Percentiles rank a stretch among this genome's conserved stretches.
Evolutionary conservation across 2,888 invertebrate species (phyloP).

Genomic region (Thymelicus acteon): DNA sequence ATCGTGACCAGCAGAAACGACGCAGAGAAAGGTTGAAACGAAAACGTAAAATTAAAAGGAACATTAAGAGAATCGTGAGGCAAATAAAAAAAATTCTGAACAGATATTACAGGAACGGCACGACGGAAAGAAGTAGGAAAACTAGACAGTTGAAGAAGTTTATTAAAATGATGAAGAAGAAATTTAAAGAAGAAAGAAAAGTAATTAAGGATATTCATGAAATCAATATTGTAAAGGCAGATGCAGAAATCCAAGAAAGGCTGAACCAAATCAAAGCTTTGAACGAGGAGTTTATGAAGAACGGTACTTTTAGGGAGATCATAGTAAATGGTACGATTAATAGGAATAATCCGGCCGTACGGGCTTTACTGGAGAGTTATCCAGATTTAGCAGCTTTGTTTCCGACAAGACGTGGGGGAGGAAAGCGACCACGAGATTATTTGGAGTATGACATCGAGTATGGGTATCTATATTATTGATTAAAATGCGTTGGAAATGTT

Average conservation of each 20-base stretch:
- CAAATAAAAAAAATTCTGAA: constrained; percentile 65
- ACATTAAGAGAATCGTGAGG: constrained; percentile 59
- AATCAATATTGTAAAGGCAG: constrained; percentile 59
- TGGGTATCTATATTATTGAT: constrained; percentile 66
- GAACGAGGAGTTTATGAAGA: constrained; percentile 59
- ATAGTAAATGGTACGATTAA: constrained; percentile 63
- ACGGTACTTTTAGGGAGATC: constrained; percentile 65
- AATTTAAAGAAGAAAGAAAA: constrained; percentile 64
- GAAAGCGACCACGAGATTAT: constrained; percentile 45
- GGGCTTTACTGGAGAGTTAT: constrained; percentile 59
- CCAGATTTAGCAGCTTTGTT: constrained; percentile 58
- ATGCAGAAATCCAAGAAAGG: constrained; percentile 51
- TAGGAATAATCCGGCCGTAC: constrained; percentile 45
- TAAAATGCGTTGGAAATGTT: background rate
- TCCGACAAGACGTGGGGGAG: constrained; percentile 45
- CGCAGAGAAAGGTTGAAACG: constrained; percentile 52
- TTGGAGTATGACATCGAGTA: constrained; percentile 70
- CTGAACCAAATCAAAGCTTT: constrained; percentile 56
- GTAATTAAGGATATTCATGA: constrained; percentile 64
- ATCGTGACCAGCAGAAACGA: constrained; percentile 49
- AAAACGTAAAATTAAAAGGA: constrained; percentile 62
- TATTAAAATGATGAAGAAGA: constrained; percentile 62
- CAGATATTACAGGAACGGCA: constrained; percentile 61
- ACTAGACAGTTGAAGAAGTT: constrained; percentile 69
- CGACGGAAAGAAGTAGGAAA: constrained; percentile 59